Conservation (phyloP, 1,140 invertebrate species). For the Procambarus virginalis region DNA sequence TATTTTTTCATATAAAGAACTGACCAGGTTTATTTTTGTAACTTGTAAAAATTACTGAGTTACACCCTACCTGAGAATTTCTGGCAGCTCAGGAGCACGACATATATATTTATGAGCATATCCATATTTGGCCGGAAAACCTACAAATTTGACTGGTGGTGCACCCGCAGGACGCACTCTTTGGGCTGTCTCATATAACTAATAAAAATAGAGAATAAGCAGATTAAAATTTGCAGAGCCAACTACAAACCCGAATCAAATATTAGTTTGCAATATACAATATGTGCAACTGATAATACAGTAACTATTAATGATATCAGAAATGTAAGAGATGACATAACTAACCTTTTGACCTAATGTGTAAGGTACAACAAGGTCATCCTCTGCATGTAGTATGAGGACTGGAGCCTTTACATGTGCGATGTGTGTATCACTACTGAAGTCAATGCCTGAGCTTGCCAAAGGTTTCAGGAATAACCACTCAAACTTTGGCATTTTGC, state of each 20-base stretch:
- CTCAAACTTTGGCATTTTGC: constrained; percentile 83
- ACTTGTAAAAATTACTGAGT: neutral
- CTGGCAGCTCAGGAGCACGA: constrained; percentile 74
- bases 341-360: constrained; percentile 82
- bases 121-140: constrained; percentile 76
- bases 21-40: neutral
- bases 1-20: neutral
- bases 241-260: too few relatives aligned
- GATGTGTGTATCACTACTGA: constrained; percentile 84
- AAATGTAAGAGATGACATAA: neutral
- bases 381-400: constrained; percentile 91
- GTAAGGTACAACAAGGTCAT: constrained; percentile 89
- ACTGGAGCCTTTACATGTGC: constrained; percentile 82
- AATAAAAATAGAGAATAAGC: neutral
- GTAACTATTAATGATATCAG: neutral
- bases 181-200: constrained; percentile 80
- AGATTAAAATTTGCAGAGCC: too few relatives aligned
- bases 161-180: constrained; percentile 55
- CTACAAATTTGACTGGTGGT: constrained; percentile 78
- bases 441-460: constrained; percentile 79
- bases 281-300: neutral
- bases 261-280: too few relatives aligned
- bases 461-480: constrained; percentile 83
- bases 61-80: constrained; percentile 73
- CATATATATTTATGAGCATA: constrained; percentile 77